Base-by-base conservation (phyloP, 2,797 vertebrate genomes). In the Poecilia wingei region DNA sequence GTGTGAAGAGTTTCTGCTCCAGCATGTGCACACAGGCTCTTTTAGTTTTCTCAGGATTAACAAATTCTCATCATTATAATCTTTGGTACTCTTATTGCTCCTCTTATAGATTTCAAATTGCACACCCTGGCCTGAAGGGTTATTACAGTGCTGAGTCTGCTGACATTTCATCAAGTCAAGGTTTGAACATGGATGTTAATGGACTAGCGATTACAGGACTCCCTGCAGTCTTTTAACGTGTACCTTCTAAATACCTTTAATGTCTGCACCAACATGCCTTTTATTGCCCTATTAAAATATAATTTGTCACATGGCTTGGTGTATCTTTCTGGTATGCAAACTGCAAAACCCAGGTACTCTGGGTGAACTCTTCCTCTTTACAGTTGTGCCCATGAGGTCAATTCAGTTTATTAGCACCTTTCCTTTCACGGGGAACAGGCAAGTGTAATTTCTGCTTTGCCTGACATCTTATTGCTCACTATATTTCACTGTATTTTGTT, bases 171-270 rank as follows among this genome's bases (percentile, higher is more conserved):
- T 69, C 80, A 64, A 64, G 80, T 89, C 87, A 86, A 78, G 81
- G 88, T 92, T 87, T 83, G 72, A 86, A 82, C 84, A 81, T 80
- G 70, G 81, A 87, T 86, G 86, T 79, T 84, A 88, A 85, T 83
- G 83, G 72, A 49, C 55, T 72, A 69, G 31, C 0, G 75, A n/a
- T 70, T 70, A 80, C 82, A 66, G 18, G 1, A 79, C 78, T 57
- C 77, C 66, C 79, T 81, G 74, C 74, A 36, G 78, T 83, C 85
- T 87, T 69, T 57, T 84, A 84, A 89, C 81, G 69, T 20, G 70
- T 14, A 8, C 66, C 74, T 59, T 76, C 69, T 84, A 75, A 90
- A 89, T 77, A 80, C 74, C 83, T 64, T 49, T 55, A 84, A 82
- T 73, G 0, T 22, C 45, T 72, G 13, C 77, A 82, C 55, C 75